Base-by-base conservation (phyloP, 2,888 invertebrate species). In the Ophion costatus region DNA sequence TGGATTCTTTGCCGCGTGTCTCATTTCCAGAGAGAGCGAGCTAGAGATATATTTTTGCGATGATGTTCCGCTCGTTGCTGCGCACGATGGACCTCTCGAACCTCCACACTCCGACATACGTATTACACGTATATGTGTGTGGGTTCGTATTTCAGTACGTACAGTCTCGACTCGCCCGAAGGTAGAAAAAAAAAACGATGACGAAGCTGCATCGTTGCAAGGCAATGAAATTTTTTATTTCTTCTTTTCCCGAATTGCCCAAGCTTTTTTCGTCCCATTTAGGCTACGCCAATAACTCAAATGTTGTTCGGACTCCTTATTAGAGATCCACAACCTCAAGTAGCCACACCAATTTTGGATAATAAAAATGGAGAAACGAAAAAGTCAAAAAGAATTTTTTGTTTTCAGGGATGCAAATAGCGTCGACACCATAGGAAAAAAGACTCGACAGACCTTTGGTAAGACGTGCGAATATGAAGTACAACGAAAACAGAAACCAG, bases 1-100 rank as follows among this genome's bases (percentile, higher is more conserved):
- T 82, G 59, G 76, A 82, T 82, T 82, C 77, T 82, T 85, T 73
- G 82, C 76, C 80, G 29, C 67, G 20, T 67, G 17, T 82, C 79
- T 69, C 74, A 67, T 51, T 80, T 76, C 38, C n/a, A 63, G 63
- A 80, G 29, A 73, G 57, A 59, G 42, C 70, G 51, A 61, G 20
- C 22, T 11, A 64, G 33, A 7, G 24, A 76, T 20, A 76, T 66
- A 76, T n/a, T 61, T 59, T 42, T 33, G 56, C 76, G 79, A 82
- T 76, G 85, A 85, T 76, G 76, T 79, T 67, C 76, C 75, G 57
- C 61, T 63, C 38, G 81, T 82, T 67, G 76, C 76, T 42, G 82
- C 70, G 63, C 57, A 51, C 33, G 57, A 75, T 45, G 81, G 59
- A 80, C 71, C 57, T 70, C 64, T 82, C 76, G 56, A 59, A 33